phyloP scores from a whole-genome alignment of 2,797 vertebrate species.

The Neostethus bicornis region DNA sequence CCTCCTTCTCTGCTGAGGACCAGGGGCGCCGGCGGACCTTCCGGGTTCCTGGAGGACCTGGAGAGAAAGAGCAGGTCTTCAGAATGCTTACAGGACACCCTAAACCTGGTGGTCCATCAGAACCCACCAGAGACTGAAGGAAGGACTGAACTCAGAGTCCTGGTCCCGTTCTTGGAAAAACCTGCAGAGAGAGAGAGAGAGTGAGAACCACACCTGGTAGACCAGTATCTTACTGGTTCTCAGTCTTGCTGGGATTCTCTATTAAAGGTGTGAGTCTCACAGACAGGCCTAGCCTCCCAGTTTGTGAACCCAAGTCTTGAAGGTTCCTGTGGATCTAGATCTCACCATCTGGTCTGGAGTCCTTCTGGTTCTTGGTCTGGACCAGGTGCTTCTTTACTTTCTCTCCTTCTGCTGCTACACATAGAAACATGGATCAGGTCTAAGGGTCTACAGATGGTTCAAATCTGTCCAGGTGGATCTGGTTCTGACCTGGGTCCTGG shows the following conservation, averaged over 20 bases:
- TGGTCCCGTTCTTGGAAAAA: conserved; percentile 6
- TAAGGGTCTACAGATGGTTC: neutral
- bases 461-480: neutral
- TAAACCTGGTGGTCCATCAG: neutral
- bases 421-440: no score
- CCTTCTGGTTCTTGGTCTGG: conserved; percentile 20
- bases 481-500: conserved; percentile 25
- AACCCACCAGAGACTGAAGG: conserved; percentile 40
- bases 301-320: no score
- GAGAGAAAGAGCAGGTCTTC: neutral
- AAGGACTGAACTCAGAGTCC: neutral
- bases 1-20: conserved; percentile 64
- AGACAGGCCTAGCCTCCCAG: no score
- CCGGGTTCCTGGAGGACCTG: conserved; percentile 23
- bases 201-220: conserved; percentile 3
- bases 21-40: conserved; percentile 53
- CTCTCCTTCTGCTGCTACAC: conserved; percentile 11
- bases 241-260: neutral
- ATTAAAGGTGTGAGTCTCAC: no score
- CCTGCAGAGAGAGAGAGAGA: conserved; percentile 5
- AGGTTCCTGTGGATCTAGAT: conserved; percentile 1
- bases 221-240: no score
- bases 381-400: conserved; percentile 26
- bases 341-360: conserved; percentile 42
- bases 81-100: neutral